These are phyloP conservation scores for Chloroceryle aenea DNA, from an alignment of 2,113 vertebrate species.

Conservation along the genomic window DNA sequence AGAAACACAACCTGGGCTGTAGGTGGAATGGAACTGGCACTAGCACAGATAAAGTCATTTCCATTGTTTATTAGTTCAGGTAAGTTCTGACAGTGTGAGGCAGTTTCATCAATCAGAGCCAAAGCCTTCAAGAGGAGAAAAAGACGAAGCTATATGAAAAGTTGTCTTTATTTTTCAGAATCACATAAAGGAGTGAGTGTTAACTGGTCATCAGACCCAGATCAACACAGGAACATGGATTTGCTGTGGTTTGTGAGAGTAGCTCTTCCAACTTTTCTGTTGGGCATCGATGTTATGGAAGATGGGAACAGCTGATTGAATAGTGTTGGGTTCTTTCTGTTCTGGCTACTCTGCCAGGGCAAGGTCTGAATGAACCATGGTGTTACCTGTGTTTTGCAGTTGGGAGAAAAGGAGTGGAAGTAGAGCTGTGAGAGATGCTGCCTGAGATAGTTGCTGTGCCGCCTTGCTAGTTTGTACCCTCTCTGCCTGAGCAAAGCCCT, in stretches of 20 bases:
- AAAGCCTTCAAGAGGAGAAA: background rate
- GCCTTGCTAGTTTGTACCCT: background rate
- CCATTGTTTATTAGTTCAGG: conserved; percentile 11
- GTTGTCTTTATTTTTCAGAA: background rate
- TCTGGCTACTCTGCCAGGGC: background rate
- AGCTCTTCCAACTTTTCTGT: background rate
- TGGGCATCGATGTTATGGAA: rapidly evolving
- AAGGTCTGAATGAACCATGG: background rate
- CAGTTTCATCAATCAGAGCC: background rate
- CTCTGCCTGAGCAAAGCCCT: background rate
- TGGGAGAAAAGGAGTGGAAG: background rate
- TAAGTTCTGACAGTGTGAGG: background rate
- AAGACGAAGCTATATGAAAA: background rate
- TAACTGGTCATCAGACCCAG: background rate
- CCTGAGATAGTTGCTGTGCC: rapidly evolving
- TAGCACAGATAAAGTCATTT: background rate
- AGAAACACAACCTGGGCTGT: background rate
- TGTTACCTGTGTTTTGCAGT: background rate
- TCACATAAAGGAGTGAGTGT: background rate
- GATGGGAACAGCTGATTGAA: rapidly evolving
- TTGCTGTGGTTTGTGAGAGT: background rate
- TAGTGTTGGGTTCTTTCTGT: background rate
- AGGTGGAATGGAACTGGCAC: background rate
- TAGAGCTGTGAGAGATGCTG: background rate
- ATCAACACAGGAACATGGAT: background rate